Evolutionary conservation across 2,888 invertebrate genomes (phyloP), one percentile per base, ranked within the genome.

Genomic region (Parnassius glacialis): DNA sequence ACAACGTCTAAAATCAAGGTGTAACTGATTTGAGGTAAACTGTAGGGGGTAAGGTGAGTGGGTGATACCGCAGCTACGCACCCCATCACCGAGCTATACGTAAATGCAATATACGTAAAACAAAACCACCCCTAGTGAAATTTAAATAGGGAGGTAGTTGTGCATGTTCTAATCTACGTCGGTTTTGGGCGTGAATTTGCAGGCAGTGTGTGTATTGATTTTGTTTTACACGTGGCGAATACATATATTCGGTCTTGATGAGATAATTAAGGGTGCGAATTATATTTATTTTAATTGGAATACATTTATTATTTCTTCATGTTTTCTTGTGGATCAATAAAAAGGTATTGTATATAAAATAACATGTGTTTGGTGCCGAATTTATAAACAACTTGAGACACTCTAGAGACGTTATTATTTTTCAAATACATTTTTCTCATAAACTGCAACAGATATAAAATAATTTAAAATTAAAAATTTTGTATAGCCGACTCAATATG

Each of bases 31-130:
- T 66, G 72, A 66, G 67, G 74, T 65, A 67, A 67, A 59, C 11
- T n/a, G 16, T 41, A 20, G 20, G 52, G 59, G 74, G 71, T 67
- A 68, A 62, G 65, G 34, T 52, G 63, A 67, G 69, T 72, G 70
- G 73, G 69, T 61, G 53, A 55, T 65, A 66, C 71, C 69, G 66
- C 68, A 65, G 61, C 56, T 59, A 56, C 58, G 58, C 69, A 69
- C 73, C 67, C 72, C 71, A 75, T 70, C 74, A 71, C 73, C 65
- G 66, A 70, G 73, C 83, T 84, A 84, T 86, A 88, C 81, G 84
- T 78, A 78, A 86, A 80, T 89, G 84, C 86, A 89, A 81, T 88
- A 89, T 87, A 87, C 79, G 80, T 84, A 80, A 81, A 82, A 80
- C 81, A 81, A 78, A 77, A 77, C 81, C 78, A 70, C 78, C 79